A percentile compares a stretch with the other conserved stretches of the same genome.
phyloP scores from a whole-genome alignment of 2,113 vertebrate genomes.

The Circaetus gallicus region DNA sequence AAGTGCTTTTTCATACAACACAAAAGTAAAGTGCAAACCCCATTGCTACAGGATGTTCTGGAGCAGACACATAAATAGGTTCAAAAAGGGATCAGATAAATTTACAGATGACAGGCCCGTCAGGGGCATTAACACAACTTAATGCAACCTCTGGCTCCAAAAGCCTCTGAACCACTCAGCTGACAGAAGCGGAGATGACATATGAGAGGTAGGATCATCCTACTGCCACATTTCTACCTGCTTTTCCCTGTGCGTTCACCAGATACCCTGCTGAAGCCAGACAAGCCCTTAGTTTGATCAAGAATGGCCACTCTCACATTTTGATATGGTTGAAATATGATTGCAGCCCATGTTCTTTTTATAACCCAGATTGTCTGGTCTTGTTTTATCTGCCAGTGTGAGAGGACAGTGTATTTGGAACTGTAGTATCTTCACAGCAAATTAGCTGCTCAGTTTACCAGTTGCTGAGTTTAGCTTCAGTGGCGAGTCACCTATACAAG shows the following conservation, averaged over 20 bases:
- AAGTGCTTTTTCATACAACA: neutral
- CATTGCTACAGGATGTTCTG: neutral
- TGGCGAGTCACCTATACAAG: neutral
- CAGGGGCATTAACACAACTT: slow-evolving; percentile 7
- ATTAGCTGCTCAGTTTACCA: neutral
- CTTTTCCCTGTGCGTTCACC: neutral
- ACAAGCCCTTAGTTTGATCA: neutral
- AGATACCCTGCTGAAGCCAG: neutral
- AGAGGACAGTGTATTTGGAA: neutral
- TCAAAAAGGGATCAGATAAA: slow-evolving; percentile 20
- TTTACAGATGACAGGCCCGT: neutral
- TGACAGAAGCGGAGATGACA: neutral
- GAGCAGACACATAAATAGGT: neutral
- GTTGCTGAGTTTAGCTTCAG: neutral
- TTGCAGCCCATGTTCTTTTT: neutral
- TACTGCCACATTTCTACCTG: accelerated
- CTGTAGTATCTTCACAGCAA: neutral
- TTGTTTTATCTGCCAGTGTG: neutral
- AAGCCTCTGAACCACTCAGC: neutral
- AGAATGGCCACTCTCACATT: neutral
- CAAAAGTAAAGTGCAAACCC: neutral
- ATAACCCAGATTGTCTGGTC: neutral
- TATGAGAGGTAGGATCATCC: neutral
- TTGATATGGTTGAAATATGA: neutral
- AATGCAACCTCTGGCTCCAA: neutral